Conservation (phyloP, 2,888 invertebrate genomes). For the Mesoligia furuncula region DNA sequence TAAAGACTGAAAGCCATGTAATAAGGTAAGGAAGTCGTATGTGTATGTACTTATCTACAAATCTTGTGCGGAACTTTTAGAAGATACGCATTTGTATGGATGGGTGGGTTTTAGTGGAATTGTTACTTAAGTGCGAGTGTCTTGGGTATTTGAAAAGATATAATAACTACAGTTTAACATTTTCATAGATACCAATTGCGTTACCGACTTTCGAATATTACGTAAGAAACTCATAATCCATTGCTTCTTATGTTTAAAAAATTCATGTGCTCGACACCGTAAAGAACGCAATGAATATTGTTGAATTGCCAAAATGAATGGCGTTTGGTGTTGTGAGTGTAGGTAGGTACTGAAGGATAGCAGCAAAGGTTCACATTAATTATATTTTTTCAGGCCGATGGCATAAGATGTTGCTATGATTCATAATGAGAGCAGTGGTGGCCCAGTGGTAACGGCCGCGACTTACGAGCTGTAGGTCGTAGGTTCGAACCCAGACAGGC, state of each 20-base stretch:
- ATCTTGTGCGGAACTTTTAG: slow-evolving; percentile 30
- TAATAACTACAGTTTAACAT: neutral
- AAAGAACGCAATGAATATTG: neutral
- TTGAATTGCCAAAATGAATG: neutral
- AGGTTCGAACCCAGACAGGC: too few relatives aligned
- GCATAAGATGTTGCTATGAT: neutral
- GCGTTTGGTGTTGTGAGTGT: neutral
- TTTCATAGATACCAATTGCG: neutral
- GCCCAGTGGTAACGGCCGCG: too few relatives aligned
- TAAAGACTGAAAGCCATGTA: slow-evolving; percentile 52
- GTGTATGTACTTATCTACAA: slow-evolving; percentile 15
- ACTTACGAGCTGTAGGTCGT: too few relatives aligned
- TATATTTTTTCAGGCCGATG: neutral
- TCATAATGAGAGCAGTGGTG: too few relatives aligned
- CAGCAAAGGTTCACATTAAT: neutral
- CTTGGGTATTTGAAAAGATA: neutral
- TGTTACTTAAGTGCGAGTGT: slow-evolving; percentile 1
- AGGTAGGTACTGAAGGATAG: too few relatives aligned
- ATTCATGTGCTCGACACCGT: neutral
- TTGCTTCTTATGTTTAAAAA: neutral
- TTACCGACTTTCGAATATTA: neutral
- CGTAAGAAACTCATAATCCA: neutral
- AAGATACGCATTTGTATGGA: slow-evolving; percentile 13
- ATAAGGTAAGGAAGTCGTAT: slow-evolving; percentile 45
- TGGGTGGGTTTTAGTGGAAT: slow-evolving; percentile 14